These are phyloP conservation scores for Drosophila triauraria DNA, from an alignment of 1,140 invertebrate species.

Conservation along the genomic window DNA sequence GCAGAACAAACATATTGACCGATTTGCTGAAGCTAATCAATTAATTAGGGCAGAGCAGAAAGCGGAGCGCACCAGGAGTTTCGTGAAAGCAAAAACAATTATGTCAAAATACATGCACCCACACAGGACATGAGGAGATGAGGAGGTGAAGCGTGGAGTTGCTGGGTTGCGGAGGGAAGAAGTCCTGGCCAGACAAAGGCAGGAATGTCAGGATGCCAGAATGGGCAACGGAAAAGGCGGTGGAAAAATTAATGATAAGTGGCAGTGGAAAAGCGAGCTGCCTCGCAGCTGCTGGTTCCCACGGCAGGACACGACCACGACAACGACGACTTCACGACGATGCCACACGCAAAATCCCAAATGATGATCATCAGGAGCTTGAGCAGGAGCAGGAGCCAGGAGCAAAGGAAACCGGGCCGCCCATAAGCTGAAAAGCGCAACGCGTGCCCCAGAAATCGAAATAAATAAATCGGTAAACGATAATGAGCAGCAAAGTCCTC, in stretches of 20 bases:
- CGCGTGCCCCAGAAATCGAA: slow-evolving; percentile 54
- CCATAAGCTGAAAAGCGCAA: slow-evolving; percentile 67
- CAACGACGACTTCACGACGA: slow-evolving; percentile 62
- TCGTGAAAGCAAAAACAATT: slow-evolving; percentile 71
- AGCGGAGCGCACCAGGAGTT: slow-evolving; percentile 12
- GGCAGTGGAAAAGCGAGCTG: slow-evolving; percentile 43
- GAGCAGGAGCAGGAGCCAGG: slow-evolving; percentile 11
- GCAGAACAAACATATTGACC: slow-evolving; percentile 74
- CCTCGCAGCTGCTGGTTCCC: slow-evolving; percentile 63
- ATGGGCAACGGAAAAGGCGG: slow-evolving; percentile 64
- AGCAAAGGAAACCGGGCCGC: slow-evolving; percentile 11
- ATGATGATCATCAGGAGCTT: slow-evolving; percentile 52
- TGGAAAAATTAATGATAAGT: slow-evolving; percentile 84
- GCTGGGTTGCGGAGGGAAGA: neutral
- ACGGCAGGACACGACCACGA: slow-evolving; percentile 59
- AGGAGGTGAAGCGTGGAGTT: slow-evolving; percentile 17
- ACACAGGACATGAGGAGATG: slow-evolving; percentile 12
- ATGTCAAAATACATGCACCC: slow-evolving; percentile 69
- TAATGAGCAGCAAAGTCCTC: slow-evolving; percentile 48
- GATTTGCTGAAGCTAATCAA: slow-evolving; percentile 83
- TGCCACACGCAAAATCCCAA: slow-evolving; percentile 69
- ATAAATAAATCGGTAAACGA: slow-evolving; percentile 62
- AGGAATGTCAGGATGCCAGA: slow-evolving; percentile 79
- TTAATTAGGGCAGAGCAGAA: slow-evolving; percentile 67
- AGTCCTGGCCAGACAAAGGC: slow-evolving; percentile 41